Evolutionary conservation across 2,888 invertebrate species (phyloP).

Genomic region (Periphyllus acericola): DNA sequence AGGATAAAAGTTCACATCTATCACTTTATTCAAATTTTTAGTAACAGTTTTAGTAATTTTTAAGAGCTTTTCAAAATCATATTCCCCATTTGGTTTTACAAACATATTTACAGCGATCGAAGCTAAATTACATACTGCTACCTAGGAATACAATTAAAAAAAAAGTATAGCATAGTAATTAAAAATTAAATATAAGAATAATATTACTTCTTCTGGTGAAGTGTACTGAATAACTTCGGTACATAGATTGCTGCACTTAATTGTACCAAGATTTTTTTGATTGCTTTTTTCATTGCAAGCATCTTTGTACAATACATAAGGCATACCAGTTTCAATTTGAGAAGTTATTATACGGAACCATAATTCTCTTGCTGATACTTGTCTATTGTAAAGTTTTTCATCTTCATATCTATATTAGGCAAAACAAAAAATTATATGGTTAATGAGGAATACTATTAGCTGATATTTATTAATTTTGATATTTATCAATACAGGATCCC

Average conservation of each 20-base stretch:
- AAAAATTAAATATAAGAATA: constrained; percentile 6
- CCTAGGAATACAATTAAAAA: constrained; percentile 66
- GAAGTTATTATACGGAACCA: constrained; percentile 95
- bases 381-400: constrained; percentile 76
- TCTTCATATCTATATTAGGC: constrained; percentile 76
- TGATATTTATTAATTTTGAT: too few relatives aligned
- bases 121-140: constrained; percentile 97
- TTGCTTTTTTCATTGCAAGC: constrained; percentile 97
- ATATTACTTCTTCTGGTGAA: constrained; percentile 80
- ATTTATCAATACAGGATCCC: background rate
- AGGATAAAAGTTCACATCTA: constrained; percentile 96
- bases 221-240: constrained; percentile 98
- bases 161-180: background rate
- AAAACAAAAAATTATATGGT: background rate
- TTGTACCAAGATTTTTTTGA: constrained; percentile 97
- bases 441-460: too few relatives aligned
- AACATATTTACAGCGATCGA: constrained; percentile 97
- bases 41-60: constrained; percentile 89
- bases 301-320: constrained; percentile 97
- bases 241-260: constrained; percentile 97
- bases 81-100: constrained; percentile 81
- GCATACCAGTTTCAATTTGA: constrained; percentile 97
- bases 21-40: constrained; percentile 93
- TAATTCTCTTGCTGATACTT: constrained; percentile 83
- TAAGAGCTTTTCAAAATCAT: constrained; percentile 87